phyloP scores from a whole-genome alignment of 2,888 invertebrate genomes.

The Caenorhabditis wallacei region DNA sequence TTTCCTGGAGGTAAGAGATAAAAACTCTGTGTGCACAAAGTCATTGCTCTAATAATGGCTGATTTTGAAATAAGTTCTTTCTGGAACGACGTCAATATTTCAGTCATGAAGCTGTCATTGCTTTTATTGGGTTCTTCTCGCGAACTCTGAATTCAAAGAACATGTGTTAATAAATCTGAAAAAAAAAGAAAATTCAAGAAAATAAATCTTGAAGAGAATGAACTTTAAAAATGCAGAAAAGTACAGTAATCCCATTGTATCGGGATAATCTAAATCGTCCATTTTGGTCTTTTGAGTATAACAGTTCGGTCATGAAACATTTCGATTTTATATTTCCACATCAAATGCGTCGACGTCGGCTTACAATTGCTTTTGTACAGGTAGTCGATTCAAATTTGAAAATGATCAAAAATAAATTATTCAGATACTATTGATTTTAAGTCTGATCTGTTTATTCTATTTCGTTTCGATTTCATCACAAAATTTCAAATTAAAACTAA shows the following conservation, averaged over 20 bases:
- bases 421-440: constrained; percentile 14
- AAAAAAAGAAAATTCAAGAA: not conserved
- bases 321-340: constrained; percentile 8
- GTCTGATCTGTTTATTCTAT: constrained; percentile 20
- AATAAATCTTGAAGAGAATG: not conserved
- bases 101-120: too few relatives aligned
- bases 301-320: not conserved
- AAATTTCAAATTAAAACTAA: not conserved
- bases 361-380: not conserved
- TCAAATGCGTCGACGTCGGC: constrained; percentile 38
- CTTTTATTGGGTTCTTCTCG: too few relatives aligned
- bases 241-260: constrained; percentile 22
- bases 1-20: constrained; percentile 15
- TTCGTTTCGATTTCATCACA: constrained; percentile 3
- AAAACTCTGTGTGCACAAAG: constrained; percentile 1
- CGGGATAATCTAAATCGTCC: constrained; percentile 4
- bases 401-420: not conserved
- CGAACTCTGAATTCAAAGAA: not conserved
- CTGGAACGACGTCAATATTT: too few relatives aligned
- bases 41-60: too few relatives aligned
- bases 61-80: too few relatives aligned
- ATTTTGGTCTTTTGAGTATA: constrained; percentile 3
- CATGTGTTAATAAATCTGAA: not conserved
- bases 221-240: constrained; percentile 12
- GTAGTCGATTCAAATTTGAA: not conserved